Base-by-base conservation (phyloP, 2,888 invertebrate genomes). In the Amphiduros pacificus region DNA sequence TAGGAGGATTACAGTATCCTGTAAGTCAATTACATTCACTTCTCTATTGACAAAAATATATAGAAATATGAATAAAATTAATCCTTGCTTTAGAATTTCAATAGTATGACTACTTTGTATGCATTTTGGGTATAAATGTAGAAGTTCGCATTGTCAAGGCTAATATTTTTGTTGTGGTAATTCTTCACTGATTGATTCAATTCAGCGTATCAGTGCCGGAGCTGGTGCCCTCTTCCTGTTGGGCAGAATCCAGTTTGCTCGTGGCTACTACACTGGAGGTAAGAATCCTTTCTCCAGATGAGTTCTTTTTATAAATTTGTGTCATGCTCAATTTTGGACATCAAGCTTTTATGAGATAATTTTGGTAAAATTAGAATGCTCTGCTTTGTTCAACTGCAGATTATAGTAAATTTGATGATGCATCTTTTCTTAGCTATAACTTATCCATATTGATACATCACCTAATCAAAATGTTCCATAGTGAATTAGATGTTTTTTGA, bases 261-360 rank as follows among this genome's bases (percentile, higher is more conserved):
- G 77, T 26, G 85, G 85, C 6, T 84, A 84, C 71, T 83, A 80
- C 61, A 80, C 81, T 58, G 84, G 84, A 70, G 82, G 83, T 83
- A 70, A 69, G 68, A 53, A 17, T 20, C 22, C 22, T 48, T n/a
- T n/a, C n/a, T n/a, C n/a, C n/a, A n/a, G n/a, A 48, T 22, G 6
- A 14, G 20, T 48, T 22, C 22, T 36, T 14, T 36, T 14, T 14
- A 9, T 14, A 14, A 14, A 36, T 11, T 36, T 36, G 9, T 14
- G 36, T 36, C 36, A 36, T 36, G 11, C 14, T 11, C 36, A 9
- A 36, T 36, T 14, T 36, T 11, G 9, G 9, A 9, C 14, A 11
- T 36, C 36, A 36, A 36, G 14, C 14, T 14, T 11, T 11, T 36
- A 11, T 11, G 9, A 36, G 11, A 14, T 11, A 11, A 36, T 36